Evolutionary conservation across 1,140 invertebrate genomes (phyloP), one percentile per base, ranked within the genome.

Genomic region (Lordiphosa stackelbergi): DNA sequence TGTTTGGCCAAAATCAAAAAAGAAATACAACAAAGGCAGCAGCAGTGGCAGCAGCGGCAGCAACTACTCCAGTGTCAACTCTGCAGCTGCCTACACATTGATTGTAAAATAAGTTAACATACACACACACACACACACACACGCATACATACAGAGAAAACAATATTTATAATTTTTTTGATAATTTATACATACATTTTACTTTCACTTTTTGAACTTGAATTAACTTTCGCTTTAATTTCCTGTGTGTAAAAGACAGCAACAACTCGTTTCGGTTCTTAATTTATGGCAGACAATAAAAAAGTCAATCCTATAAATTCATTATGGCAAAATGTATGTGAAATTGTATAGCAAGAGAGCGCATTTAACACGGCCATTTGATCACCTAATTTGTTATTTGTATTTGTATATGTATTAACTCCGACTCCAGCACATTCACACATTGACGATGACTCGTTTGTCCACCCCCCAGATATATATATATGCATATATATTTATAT

Each of bases 31-130:
- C 53, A 61, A 5, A 54, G 24, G 40, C 43, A 53, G 16, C 31
- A 49, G 35, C 47, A 49, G 34, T 12, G 12, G n/a, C 8, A 48
- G 24, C 42, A 63, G n/a, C 19, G 55, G 12, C 51, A 63, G 19
- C 56, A 46, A 3, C 3, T 3, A 19, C 19, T 19, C 19, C 19
- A 19, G 19, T 19, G 40, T 28, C 55, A 47, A 55, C 35, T 53
- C 61, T 57, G 61, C 63, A 66, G 73, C 72, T 78, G 73, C 60
- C 73, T 31, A 72, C 70, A 81, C 71, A 74, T 70, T 81, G 65
- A 65, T 69, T 81, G 77, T 81, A 83, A 81, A 83, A 64, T 81
- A 81, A 83, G 72, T 75, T 83, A 75, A 83, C 72, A 74, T 12
- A 62, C 63, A 66, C 19, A 51, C 16, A 65, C 35, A 47, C 24